Base-by-base conservation (phyloP, 2,888 invertebrate species). In the Macrophya annulata region DNA sequence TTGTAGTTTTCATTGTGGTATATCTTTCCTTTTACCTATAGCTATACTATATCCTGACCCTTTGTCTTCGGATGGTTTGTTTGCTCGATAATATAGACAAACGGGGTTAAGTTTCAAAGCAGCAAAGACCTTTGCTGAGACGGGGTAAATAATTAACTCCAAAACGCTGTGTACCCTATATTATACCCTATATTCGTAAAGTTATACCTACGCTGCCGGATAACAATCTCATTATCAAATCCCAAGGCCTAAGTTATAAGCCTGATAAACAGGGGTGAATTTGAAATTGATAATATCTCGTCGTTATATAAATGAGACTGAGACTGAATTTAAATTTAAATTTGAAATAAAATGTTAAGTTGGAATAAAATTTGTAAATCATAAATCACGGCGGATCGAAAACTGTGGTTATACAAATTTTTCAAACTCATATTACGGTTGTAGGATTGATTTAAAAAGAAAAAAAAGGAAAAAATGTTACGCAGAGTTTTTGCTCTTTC, bases 51-150 rank as follows among this genome's bases (percentile, higher is more conserved):
- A 21, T 25, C 25, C 31, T 12, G 45, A 31, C 17, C 9, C n/a
- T 43, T 43, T 43, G 45, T 45, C 8, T 5, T 25, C 4, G 4
- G 37, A n/a, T 43, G 21, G 10, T 43, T 31, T 55, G 77, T 77
- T 55, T 55, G 77, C 77, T 77, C 37, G 77, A 77, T 77, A 15
- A 51, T 51, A 21, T 51, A 21, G n/a, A 12, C 1, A 12, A 37
- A 2, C 37, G 40, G 9, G 9, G 6, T 31, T 31, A 5, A 17
- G 15, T 68, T 15, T 68, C 68, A 17, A 25, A 21, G 17, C 9
- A 68, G 21, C 43, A 74, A 43, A 12, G n/a, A 68, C 10, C 12
- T 15, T 31, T 31, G 68, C 9, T 25, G n/a, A 21, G n/a, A 10
- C 4, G 43, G 9, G 9, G 3, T 43, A 9, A 71, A n/a, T 17